phyloP scores from a whole-genome alignment of 1,140 invertebrate species.

The Aporrectodea caliginosa region DNA sequence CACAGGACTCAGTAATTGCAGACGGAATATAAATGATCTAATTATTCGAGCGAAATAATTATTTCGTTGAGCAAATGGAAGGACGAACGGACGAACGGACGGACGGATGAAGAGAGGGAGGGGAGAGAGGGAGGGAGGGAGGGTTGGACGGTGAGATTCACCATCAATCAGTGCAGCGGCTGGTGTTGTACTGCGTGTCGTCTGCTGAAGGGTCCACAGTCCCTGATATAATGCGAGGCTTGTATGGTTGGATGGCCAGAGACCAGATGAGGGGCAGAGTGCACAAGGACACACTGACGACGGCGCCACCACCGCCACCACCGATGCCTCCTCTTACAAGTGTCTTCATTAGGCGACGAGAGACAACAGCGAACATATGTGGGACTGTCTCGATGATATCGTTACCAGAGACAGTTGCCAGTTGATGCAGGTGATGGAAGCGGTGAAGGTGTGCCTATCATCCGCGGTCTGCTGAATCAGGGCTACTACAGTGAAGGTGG shows the following conservation, averaged over 20 bases:
- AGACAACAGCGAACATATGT: neutral
- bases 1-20: neutral
- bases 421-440: no score
- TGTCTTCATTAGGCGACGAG: neutral
- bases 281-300: no score
- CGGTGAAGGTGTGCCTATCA: no score
- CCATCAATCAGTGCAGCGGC: neutral
- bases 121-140: neutral
- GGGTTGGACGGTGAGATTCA: neutral
- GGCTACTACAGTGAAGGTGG: no score
- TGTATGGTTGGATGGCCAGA: neutral
- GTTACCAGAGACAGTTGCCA: no score
- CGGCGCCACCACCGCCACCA: neutral
- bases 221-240: neutral
- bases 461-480: no score
- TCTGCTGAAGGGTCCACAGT: neutral
- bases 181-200: neutral
- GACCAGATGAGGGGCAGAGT: no score
- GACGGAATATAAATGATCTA: neutral
- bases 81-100: neutral
- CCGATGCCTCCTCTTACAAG: neutral
- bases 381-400: neutral
- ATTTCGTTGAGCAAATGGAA: neutral
- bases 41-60: conserved; percentile 1
- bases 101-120: neutral